These are phyloP conservation scores for Neogale vison DNA, from an alignment of 2,113 vertebrate genomes.

Conservation along the genomic window DNA sequence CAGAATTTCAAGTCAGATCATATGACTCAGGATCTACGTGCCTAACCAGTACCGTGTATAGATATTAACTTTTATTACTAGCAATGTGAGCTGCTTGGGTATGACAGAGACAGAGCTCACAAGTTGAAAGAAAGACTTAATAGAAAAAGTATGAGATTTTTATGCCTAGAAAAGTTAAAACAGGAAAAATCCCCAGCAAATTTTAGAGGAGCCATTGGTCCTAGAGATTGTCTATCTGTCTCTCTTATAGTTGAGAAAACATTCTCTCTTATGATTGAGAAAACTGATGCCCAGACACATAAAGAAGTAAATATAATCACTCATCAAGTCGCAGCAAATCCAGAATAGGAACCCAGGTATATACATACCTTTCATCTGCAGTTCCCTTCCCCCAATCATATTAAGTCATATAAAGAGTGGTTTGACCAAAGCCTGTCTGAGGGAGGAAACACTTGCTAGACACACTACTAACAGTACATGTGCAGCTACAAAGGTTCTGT, in stretches of 20 bases:
- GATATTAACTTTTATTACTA: background rate
- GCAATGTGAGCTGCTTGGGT: background rate
- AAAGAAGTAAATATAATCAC: background rate
- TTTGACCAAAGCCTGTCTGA: background rate
- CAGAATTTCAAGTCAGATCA: background rate
- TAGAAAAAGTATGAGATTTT: background rate
- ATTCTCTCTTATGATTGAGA: background rate
- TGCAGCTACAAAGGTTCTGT: background rate
- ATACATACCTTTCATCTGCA: background rate
- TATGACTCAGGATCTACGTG: background rate
- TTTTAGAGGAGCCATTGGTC: background rate
- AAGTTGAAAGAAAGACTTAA: background rate
- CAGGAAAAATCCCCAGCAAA: background rate
- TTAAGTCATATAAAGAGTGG: background rate
- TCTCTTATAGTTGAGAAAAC: background rate
- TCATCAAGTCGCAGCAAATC: background rate
- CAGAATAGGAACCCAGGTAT: background rate
- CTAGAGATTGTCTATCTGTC: background rate
- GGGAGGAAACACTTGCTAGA: background rate
- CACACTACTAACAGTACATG: no score
- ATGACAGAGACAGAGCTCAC: background rate
- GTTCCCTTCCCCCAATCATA: background rate
- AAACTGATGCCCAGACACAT: background rate
- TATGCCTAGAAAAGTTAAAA: background rate
- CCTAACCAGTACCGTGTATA: background rate